Base-by-base conservation (phyloP, 2,888 invertebrate genomes). In the Papilio demoleus region DNA sequence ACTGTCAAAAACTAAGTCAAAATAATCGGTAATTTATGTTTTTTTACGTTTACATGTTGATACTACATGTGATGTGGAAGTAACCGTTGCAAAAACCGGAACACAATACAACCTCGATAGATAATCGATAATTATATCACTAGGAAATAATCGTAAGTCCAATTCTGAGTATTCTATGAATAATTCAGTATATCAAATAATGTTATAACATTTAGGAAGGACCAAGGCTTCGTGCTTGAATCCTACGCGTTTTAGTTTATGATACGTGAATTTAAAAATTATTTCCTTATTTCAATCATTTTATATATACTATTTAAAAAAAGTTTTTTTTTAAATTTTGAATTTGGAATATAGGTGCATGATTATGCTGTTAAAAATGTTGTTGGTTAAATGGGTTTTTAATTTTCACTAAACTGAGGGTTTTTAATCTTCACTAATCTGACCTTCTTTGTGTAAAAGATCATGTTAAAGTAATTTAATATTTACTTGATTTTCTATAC, bases 131-230 rank as follows among this genome's bases (percentile, higher is more conserved):
- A 74, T 71, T 72, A 72, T 67, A 65, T 58, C 59, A 74, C 71
- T 76, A 80, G 81, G 82, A 85, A 84, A 78, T 76, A 71, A 50
- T 56, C 63, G 63, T 68, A 67, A 71, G 77, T 77, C 72, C 67
- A 73, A 71, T 76, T 78, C 77, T 76, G 72, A 70, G 36, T 64
- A 68, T 70, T 68, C 67, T 67, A 77, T 79, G 73, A 79, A 79
- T 81, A 76, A 80, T 81, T 79, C 72, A 79, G 63, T n/a, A 12
- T 19, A 36, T 42, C 71, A 67, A 72, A 38, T 24, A n/a, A 63
- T 38, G 61, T 47, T 60, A 68, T 71, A 17, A 56, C 14, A 56
- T 59, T 59, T 36, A 42, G 61, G 38, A 64, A 59, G 17, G 11
- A 22, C 19, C 65, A 69, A 56, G 65, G 61, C 61, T 69, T 56